Base-by-base conservation (phyloP, 2,888 invertebrate genomes). In the Leptinotarsa tumamoca region DNA sequence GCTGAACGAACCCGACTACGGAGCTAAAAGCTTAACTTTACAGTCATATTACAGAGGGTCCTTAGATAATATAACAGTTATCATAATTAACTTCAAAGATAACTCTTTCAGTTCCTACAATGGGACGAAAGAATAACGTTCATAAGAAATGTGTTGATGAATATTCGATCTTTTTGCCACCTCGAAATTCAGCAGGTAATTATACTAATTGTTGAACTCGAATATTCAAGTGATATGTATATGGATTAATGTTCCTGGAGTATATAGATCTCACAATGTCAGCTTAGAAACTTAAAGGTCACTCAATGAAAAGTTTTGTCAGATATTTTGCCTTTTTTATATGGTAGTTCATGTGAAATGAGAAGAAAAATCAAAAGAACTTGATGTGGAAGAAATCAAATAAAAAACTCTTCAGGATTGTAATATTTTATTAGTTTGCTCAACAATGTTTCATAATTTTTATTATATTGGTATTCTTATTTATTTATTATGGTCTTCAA, bases 41-140 rank as follows among this genome's bases (percentile, higher is more conserved):
- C 96, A 97, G 89, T 96, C 98, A 17, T 97, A 95, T 88, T 94
- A 95, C 85, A 92, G 96, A 83, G 98, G 98, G 63, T 98, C 98
- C 2, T 92, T 96, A 77, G 98, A 98, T 90, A 98, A 98, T 89
- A 97, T 98, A 76, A 97, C 98, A 63, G 97, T 98, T 75, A 91
- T 98, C 88, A 92, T 98, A 76, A 95, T 98, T 77, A 94, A 95
- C 89, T 94, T 97, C 85, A 90, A 91, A 84, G 91, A 93, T 86
- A 89, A 89, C 81, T 76, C 85, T 81, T 82, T 83, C 72, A 80
- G 84, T 77, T 56, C 56, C 14, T 56, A 69, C 18, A 69, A 50
- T 23, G 52, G 69, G 10, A 43, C 5, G 27, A 69, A 69, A 56
- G 69, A 69, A 43, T 43, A 56, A 15, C 17, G 18, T 27, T 13